phyloP scores from a whole-genome alignment of 2,113 vertebrate genomes.

The Nanorana parkeri region DNA sequence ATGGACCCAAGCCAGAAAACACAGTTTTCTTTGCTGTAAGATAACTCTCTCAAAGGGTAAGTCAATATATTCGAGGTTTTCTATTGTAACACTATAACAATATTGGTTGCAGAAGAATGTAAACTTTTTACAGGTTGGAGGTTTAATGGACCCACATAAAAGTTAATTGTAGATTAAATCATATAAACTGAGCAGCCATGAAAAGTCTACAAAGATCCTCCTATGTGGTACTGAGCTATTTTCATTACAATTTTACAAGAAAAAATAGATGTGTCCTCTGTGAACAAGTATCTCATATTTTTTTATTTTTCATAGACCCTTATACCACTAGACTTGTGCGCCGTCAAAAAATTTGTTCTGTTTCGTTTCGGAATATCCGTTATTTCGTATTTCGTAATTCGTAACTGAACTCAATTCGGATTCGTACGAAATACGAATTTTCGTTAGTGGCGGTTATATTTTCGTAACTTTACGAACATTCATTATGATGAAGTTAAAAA shows the following conservation, averaged over 20 bases:
- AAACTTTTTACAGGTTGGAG: constrained; percentile 24
- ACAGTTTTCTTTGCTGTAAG: constrained; percentile 36
- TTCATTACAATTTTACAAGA: not conserved
- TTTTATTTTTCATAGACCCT: not conserved
- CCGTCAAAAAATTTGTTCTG: too few species aligned
- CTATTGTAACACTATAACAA: constrained; percentile 28
- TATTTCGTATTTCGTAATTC: too few species aligned
- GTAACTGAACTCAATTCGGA: too few species aligned
- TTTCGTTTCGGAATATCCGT: too few species aligned
- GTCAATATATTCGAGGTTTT: constrained; percentile 41
- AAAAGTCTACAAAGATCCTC: not conserved
- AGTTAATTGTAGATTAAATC: constrained; percentile 3
- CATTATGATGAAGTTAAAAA: too few species aligned
- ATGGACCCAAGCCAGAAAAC: constrained; percentile 4
- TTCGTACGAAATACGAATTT: too few species aligned
- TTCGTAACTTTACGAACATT: too few species aligned
- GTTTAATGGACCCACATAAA: constrained; percentile 32
- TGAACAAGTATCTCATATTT: not conserved
- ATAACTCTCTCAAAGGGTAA: constrained; percentile 38
- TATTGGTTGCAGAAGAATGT: constrained; percentile 23
- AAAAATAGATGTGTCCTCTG: not conserved
- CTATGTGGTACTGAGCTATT: not conserved
- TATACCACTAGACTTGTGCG: too few species aligned
- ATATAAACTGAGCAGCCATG: not conserved
- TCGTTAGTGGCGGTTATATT: too few species aligned